phyloP scores from a whole-genome alignment of 2,113 vertebrate species.

The Symphodus melops region DNA sequence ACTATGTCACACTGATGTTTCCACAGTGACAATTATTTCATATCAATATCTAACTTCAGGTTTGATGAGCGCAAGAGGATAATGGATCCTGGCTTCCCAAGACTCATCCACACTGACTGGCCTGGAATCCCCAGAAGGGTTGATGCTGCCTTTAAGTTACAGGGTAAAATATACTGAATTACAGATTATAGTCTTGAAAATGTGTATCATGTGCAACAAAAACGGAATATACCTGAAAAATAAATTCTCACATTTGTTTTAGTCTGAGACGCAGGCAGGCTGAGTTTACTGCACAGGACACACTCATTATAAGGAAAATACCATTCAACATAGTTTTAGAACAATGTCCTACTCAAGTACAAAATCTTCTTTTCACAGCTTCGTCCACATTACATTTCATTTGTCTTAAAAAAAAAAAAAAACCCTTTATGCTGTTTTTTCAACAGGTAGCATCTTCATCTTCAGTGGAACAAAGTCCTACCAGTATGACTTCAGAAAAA shows the following conservation, averaged over 20 bases:
- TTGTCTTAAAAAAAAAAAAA: neutral
- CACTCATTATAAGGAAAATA: constrained; percentile 29
- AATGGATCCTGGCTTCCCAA: constrained; percentile 69
- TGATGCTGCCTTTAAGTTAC: constrained; percentile 65
- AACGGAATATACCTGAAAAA: constrained; percentile 46
- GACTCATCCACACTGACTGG: constrained; percentile 58
- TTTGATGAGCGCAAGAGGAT: constrained; percentile 65
- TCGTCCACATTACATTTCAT: neutral
- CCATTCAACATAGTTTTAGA: neutral
- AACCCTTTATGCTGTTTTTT: neutral
- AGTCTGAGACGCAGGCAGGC: constrained; percentile 34
- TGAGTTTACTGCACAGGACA: constrained; percentile 32
- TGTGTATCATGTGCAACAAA: constrained; percentile 7
- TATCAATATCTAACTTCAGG: constrained; percentile 23
- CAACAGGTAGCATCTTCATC: constrained; percentile 64
- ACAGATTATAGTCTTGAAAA: neutral
- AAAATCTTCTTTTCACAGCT: neutral
- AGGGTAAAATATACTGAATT: constrained; percentile 39
- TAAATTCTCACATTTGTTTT: constrained; percentile 55
- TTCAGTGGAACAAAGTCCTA: constrained; percentile 64
- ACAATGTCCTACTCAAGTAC: neutral
- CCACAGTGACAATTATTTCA: neutral
- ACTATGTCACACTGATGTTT: neutral
- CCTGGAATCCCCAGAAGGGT: constrained; percentile 54
- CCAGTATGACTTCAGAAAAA: constrained; percentile 51